Percentiles rank a stretch among this genome's conserved stretches.
phyloP scores from a whole-genome alignment of 2,797 vertebrate genomes.

The Coluber constrictor region DNA sequence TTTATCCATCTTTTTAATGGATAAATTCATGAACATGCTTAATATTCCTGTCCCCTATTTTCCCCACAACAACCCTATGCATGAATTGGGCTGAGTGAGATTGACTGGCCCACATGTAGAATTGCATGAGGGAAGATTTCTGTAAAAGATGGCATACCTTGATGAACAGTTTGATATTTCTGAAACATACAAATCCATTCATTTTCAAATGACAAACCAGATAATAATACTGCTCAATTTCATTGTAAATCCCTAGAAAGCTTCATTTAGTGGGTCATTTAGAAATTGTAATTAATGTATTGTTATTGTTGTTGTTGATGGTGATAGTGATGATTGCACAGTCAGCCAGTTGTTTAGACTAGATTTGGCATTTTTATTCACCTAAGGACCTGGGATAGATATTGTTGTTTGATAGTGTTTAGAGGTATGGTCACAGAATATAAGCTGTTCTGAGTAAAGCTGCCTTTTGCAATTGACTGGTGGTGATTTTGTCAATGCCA shows the following conservation, averaged over 20 bases:
- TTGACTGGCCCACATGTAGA: neutral
- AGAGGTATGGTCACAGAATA: neutral
- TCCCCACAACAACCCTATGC: neutral
- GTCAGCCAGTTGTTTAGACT: neutral
- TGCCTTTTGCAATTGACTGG: neutral
- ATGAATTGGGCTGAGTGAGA: neutral
- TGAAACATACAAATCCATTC: conserved; percentile 35
- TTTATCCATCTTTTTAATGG: neutral
- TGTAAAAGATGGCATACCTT: too few relatives aligned
- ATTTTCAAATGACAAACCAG: neutral
- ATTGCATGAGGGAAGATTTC: neutral
- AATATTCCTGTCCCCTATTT: neutral
- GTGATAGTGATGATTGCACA: neutral
- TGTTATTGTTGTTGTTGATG: neutral
- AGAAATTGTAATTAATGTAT: neutral
- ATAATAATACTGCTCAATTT: neutral
- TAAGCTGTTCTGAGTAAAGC: neutral
- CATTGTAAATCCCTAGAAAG: neutral
- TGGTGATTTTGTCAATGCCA: neutral
- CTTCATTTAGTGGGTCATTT: neutral
- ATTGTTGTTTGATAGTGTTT: neutral
- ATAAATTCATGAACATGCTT: neutral
- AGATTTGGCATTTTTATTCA: neutral
- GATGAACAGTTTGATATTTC: neutral
- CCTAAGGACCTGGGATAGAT: neutral